These are phyloP conservation scores for Protonibea diacanthus DNA, from an alignment of 2,797 vertebrate species.

Conservation along the genomic window DNA sequence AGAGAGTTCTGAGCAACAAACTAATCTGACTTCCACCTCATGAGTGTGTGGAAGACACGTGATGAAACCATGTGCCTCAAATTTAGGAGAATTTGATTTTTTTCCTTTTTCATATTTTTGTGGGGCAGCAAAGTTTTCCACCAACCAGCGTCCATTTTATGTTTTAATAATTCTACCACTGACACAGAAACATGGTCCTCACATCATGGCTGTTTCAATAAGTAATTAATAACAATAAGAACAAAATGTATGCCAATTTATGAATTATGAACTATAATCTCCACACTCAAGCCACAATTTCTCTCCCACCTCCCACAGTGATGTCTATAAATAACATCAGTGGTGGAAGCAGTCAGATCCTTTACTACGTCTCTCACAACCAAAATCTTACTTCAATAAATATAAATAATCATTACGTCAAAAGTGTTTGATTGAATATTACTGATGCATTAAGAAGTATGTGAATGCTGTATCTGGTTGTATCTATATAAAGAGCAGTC, in stretches of 20 bases:
- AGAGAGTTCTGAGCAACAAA: slow-evolving; percentile 35
- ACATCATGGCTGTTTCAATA: not conserved
- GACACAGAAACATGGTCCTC: not conserved
- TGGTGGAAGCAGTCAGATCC: not conserved
- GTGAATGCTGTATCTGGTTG: not conserved
- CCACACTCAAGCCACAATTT: not conserved
- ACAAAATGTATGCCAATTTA: not conserved
- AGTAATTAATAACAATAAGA: slow-evolving; percentile 14
- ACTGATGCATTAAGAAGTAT: not conserved
- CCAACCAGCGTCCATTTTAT: not conserved
- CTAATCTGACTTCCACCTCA: slow-evolving; percentile 34
- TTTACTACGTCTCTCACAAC: not conserved
- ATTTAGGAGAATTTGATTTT: not conserved
- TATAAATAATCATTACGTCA: too few relatives aligned
- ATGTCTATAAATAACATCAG: slow-evolving; percentile 2
- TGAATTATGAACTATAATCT: slow-evolving; percentile 16
- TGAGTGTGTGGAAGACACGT: slow-evolving; percentile 6
- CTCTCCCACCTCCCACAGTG: not conserved
- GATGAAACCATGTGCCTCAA: too few relatives aligned
- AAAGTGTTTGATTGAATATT: not conserved
- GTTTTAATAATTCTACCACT: not conserved
- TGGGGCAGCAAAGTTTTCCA: not conserved
- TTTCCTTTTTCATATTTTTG: not conserved
- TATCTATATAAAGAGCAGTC: too few relatives aligned
- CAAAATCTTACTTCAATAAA: not conserved